Evolutionary conservation across 2,113 vertebrate genomes (phyloP).

Genomic region (Grammomys surdaster): DNA sequence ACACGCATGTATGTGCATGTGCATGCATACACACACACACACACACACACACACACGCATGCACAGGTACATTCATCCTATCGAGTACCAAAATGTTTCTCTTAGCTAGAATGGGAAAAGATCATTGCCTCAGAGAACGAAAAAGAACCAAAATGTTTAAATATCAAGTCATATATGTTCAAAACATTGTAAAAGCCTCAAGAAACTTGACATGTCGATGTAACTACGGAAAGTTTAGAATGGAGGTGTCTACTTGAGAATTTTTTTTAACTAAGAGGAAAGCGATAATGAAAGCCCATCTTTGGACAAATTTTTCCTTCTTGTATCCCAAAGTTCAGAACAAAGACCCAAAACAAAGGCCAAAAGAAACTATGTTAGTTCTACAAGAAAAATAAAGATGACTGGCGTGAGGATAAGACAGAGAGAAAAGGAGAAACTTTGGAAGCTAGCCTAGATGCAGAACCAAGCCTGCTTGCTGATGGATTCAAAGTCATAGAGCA

Average conservation of each 20-base stretch:
- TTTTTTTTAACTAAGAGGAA: constrained; percentile 1
- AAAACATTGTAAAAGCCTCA: background rate
- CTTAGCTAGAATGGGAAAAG: background rate
- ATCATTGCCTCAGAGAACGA: background rate
- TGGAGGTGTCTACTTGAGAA: background rate
- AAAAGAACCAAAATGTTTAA: background rate
- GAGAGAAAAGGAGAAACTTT: background rate
- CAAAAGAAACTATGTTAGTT: background rate
- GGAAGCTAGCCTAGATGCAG: background rate
- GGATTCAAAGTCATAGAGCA: background rate
- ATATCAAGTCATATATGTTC: background rate
- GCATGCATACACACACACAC: background rate
- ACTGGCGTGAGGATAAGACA: background rate
- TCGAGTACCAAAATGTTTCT: background rate
- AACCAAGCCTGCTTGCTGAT: background rate
- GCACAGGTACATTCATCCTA: background rate
- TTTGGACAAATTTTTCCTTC: background rate
- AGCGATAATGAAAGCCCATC: background rate
- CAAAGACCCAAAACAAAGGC: background rate
- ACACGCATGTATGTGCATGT: background rate
- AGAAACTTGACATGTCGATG: background rate
- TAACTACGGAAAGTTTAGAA: background rate
- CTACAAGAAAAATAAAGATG: background rate
- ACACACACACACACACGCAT: too few species aligned
- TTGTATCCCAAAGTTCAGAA: background rate